A percentile compares a stretch with the other conserved stretches of the same genome.
Evolutionary conservation across 2,113 vertebrate genomes (phyloP).

Genomic region (Naja naja): DNA sequence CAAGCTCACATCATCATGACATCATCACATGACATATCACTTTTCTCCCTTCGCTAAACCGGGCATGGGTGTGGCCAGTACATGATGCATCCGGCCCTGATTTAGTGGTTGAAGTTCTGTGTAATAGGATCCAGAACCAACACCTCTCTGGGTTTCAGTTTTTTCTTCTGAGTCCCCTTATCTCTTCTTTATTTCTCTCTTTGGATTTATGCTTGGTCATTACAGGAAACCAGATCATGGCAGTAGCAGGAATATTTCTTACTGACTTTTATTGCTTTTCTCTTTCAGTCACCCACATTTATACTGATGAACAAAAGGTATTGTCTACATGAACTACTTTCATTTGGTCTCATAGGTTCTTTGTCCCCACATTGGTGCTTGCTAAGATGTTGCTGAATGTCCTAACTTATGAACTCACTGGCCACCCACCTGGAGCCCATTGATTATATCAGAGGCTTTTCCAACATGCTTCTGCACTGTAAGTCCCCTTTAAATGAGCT

Average conservation of each 20-base stretch:
- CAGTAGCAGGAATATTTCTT: background rate
- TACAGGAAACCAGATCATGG: background rate
- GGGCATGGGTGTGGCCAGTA: no score
- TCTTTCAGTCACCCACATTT: background rate
- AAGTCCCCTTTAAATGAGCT: background rate
- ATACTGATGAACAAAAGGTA: background rate
- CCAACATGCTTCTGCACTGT: accelerated
- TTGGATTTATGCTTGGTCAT: background rate
- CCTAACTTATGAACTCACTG: background rate
- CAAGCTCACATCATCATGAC: no score
- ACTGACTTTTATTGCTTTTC: background rate
- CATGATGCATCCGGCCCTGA: no score
- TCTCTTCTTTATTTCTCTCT: background rate
- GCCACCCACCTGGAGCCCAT: background rate
- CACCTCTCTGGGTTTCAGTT: background rate
- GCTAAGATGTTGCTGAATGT: no score
- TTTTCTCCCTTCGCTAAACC: no score
- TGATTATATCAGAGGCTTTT: background rate
- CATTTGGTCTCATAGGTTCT: background rate
- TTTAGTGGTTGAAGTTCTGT: background rate
- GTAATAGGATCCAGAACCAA: no score
- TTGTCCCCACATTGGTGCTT: background rate
- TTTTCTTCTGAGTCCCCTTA: background rate
- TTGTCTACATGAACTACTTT: background rate
- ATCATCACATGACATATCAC: no score